A percentile compares a stretch with the other conserved stretches of the same genome.
phyloP scores from a whole-genome alignment of 2,888 invertebrate species.

The Aporophyla nigra region DNA sequence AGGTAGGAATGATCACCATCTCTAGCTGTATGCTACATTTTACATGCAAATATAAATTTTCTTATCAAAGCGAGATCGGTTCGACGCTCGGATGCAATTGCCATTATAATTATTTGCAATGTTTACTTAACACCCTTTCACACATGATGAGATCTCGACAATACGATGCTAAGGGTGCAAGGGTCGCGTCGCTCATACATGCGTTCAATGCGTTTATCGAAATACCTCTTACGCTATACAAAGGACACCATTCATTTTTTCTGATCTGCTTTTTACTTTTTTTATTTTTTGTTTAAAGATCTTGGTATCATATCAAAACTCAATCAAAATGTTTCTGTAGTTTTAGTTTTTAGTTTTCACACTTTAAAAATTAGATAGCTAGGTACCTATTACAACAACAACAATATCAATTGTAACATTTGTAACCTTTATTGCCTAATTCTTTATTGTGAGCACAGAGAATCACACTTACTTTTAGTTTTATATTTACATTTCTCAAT shows the following conservation, averaged over 20 bases:
- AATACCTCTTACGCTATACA: conserved; percentile 77
- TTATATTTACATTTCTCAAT: too few relatives aligned
- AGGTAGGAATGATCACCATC: conserved; percentile 83
- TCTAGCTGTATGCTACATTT: conserved; percentile 80
- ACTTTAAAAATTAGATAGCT: background rate
- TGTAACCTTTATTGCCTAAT: too few relatives aligned
- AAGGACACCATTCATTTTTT: conserved; percentile 61
- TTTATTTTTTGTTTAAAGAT: conserved; percentile 1
- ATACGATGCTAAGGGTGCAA: conserved; percentile 77
- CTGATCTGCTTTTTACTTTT: conserved; percentile 20
- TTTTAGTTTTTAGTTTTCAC: conserved; percentile 2
- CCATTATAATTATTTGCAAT: conserved; percentile 91
- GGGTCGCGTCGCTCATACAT: conserved; percentile 63
- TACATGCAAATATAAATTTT: conserved; percentile 88
- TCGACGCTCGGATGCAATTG: conserved; percentile 85
- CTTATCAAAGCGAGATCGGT: conserved; percentile 85
- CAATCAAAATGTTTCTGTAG: background rate
- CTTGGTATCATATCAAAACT: background rate
- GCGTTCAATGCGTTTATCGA: conserved; percentile 75
- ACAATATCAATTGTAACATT: too few relatives aligned
- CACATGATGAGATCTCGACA: conserved; percentile 89
- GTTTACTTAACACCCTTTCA: conserved; percentile 92
- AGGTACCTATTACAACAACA: background rate
- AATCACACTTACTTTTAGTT: too few relatives aligned
- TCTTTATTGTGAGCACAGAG: too few relatives aligned